These are phyloP conservation scores for Watersipora subatra DNA, from an alignment of 1,140 invertebrate species.

Conservation along the genomic window DNA sequence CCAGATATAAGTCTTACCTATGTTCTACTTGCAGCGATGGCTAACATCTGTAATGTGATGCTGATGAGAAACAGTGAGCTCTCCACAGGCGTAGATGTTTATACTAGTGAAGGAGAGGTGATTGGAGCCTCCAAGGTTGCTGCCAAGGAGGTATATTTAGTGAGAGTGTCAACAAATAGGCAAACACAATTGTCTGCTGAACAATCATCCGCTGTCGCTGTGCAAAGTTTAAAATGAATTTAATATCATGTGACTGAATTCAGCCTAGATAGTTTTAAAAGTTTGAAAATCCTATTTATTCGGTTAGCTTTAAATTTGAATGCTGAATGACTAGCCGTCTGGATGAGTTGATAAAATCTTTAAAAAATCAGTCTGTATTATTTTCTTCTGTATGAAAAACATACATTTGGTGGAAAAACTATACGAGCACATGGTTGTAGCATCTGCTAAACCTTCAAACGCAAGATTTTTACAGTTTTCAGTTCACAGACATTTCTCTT, in stretches of 20 bases:
- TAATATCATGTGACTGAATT: not conserved
- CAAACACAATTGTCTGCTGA: too few species aligned
- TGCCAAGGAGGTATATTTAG: conserved; percentile 42
- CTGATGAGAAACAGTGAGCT: conserved; percentile 44
- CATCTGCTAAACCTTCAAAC: too few species aligned
- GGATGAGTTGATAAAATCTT: too few species aligned
- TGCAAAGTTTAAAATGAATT: not conserved
- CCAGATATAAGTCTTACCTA: not conserved
- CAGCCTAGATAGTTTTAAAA: not conserved
- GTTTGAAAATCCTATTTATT: not conserved
- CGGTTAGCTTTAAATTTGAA: not conserved
- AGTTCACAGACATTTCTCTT: too few species aligned
- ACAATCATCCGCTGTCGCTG: not conserved
- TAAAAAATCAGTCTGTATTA: too few species aligned
- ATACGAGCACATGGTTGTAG: too few species aligned
- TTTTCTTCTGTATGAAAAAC: too few species aligned
- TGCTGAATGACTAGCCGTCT: not conserved
- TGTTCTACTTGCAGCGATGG: conserved; percentile 27
- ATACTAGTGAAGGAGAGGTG: conserved; percentile 35
- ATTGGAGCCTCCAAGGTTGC: conserved; percentile 44
- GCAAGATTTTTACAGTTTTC: too few species aligned
- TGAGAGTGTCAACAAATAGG: too few species aligned
- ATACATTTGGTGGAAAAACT: too few species aligned
- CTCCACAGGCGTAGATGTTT: conserved; percentile 42
- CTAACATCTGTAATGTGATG: conserved; percentile 43